Base-by-base conservation (phyloP, 2,888 invertebrate genomes). In the Boloria euphrosyne region DNA sequence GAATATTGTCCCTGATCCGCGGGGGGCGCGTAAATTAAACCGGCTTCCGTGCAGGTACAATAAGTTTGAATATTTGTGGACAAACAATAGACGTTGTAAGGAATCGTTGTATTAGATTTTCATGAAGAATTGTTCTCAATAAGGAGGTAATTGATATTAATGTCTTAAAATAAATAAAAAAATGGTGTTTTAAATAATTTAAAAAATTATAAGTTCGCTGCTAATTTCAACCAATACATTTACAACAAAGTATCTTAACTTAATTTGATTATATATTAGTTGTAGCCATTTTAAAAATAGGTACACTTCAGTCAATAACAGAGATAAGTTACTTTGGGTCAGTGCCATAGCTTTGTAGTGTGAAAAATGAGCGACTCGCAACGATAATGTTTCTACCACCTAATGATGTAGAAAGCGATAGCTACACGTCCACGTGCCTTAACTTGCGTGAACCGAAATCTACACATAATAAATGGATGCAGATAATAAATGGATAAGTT, bases 401-500 rank as follows among this genome's bases (percentile, higher is more conserved):
- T 90, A 91, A 91, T 91, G 90, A 90, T 89, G 81, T 81, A 89
- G 91, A 91, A 91, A 80, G 74, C 80, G 90, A 91, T 91, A 90
- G 85, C 80, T 82, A 81, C 80, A 82, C 82, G 84, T 84, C 82
- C 84, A 72, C 70, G 70, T 62, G 66, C 60, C 66, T 68, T 66
- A 59, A 59, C 38, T 63, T 57, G 50, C 50, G 43, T 57, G 57
- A 46, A 57, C 44, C 57, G 4, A 16, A 27, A 57, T 57, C 57
- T 57, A 22, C 46, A 16, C 22, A 57, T 0, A 13, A 57, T 46
- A 46, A 2, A 57, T 57, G n/a, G 46, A 46, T n/a, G 44, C 46
- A 16, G 46, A 57, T 0, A 5, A 46, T 46, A 46, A 2, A 57
- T 57, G n/a, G 46, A 57, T 46, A 46, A 57, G 46, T n/a, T n/a